These are phyloP conservation scores for Tautogolabrus adspersus DNA, from an alignment of 2,113 vertebrate genomes.

Conservation along the genomic window DNA sequence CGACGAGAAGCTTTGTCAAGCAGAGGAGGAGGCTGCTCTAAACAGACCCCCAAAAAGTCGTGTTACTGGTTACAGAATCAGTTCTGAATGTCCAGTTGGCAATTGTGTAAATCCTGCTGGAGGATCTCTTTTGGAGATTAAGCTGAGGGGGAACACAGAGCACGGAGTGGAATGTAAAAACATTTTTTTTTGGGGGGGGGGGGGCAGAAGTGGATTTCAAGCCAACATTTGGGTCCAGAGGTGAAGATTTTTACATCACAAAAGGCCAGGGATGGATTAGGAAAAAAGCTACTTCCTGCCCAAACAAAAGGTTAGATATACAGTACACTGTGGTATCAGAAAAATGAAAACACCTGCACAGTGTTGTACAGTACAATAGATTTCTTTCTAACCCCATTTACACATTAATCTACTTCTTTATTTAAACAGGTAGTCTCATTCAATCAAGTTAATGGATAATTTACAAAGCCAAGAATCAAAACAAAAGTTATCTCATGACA, in stretches of 20 bases:
- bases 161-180: constrained; percentile 14
- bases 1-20: too few relatives aligned
- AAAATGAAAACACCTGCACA: constrained; percentile 11
- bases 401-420: neutral
- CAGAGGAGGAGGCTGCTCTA: too few relatives aligned
- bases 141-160: constrained; percentile 1
- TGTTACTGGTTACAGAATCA: too few relatives aligned
- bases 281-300: constrained; percentile 1
- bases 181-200: neutral
- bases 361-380: neutral
- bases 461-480: too few relatives aligned
- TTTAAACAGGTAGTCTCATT: too few relatives aligned
- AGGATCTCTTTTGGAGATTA: constrained; percentile 26
- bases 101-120: too few relatives aligned
- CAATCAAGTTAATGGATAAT: too few relatives aligned
- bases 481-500: too few relatives aligned
- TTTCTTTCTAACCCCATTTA: neutral
- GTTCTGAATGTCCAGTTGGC: too few relatives aligned
- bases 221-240: constrained; percentile 11
- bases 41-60: too few relatives aligned
- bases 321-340: neutral
- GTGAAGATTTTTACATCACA: constrained; percentile 11
- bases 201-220: neutral
- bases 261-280: constrained; percentile 1
- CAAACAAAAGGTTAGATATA: constrained; percentile 16